phyloP scores from a whole-genome alignment of 2,888 invertebrate genomes.

The Myathropa florea region DNA sequence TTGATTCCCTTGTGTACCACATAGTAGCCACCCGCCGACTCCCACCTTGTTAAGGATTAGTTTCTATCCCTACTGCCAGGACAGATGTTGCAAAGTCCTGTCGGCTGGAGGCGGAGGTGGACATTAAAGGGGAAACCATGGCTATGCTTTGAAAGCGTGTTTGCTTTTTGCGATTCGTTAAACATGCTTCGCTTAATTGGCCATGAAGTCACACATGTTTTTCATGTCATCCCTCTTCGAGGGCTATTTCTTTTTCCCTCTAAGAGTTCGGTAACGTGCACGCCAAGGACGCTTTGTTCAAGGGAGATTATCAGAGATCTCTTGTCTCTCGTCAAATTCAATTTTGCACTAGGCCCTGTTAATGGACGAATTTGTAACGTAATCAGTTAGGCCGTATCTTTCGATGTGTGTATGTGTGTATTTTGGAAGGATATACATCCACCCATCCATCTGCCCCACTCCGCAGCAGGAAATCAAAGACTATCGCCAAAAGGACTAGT shows the following conservation, averaged over 20 bases:
- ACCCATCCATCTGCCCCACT: background rate
- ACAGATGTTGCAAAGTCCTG: background rate
- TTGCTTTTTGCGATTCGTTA: background rate
- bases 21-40: background rate
- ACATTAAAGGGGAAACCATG: no score
- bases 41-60: background rate
- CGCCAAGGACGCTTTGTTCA: background rate
- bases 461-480: background rate
- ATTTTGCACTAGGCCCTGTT: background rate
- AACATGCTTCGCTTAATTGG: slow-evolving; percentile 20
- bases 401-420: background rate
- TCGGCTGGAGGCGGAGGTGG: background rate
- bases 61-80: background rate
- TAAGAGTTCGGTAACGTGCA: background rate
- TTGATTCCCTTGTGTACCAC: slow-evolving; percentile 6
- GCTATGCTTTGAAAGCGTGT: background rate
- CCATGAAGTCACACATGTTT: slow-evolving; percentile 31
- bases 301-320: background rate
- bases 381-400: background rate
- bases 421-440: background rate
- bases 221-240: background rate
- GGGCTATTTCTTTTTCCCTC: background rate
- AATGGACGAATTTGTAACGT: background rate
- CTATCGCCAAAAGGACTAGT: background rate
- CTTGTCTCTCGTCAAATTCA: slow-evolving; percentile 2